Base-by-base conservation (phyloP, 2,797 vertebrate species). In the Oreonectes daqikongensis region DNA sequence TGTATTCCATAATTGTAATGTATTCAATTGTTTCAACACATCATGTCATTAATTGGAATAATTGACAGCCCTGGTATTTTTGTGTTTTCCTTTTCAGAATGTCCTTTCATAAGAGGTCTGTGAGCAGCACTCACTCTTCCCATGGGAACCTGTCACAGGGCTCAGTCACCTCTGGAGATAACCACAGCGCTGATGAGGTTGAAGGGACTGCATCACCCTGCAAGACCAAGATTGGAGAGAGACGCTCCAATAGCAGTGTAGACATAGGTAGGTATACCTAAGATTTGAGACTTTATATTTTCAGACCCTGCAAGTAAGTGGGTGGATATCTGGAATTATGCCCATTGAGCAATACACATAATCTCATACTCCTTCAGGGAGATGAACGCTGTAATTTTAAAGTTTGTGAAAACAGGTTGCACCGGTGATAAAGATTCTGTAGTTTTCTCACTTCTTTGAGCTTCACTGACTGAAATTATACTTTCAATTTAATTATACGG, bases 71-170 rank as follows among this genome's bases (percentile, higher is more conserved):
- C 72, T 42, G 72, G 32, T 78, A 72, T 42, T 67, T 70, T 42
- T 60, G 5, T 83, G 60, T 79, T 42, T 50, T 75, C 20, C 17
- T 22, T 71, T 66, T 28, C 80, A 95, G 94, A 86, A 82, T 88
- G 65, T 65, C 80, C 83, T 83, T 93, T 84, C 86, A 82, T 79
- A 94, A 93, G 72, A 89, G 89, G 1, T 87, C 89, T 57, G 73
- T 82, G 66, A 88, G 87, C 80, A 92, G 85, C 18, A 44, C 88
- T 46, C 89, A 84, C 82, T 85, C 84, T 0, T 93, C 92, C n/a
- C 90, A 92, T 40, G 90, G 92, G 65, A 93, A 90, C 73, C 84
- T 93, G 82, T 93, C 91, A n/a, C 92, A 91, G 71, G 89, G 79
- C 55, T 87, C 84, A 5, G 55, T 77, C 42, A 79, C 90, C 40